Evolutionary conservation across 2,113 vertebrate species (phyloP).

Genomic region (Notarius quadriscutis): DNA sequence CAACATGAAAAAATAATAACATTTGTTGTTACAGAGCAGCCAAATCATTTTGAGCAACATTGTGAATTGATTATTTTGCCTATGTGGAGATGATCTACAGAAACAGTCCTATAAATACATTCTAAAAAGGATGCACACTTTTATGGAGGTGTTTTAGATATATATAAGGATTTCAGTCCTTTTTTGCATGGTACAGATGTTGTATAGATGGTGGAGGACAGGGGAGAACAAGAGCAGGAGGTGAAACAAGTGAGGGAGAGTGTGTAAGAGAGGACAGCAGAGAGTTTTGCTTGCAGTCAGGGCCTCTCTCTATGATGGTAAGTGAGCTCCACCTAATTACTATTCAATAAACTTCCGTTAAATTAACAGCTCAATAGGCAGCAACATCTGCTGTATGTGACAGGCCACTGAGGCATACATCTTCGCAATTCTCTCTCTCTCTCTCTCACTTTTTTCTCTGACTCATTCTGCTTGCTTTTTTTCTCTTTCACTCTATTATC

Average conservation of each 20-base stretch:
- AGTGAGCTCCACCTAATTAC: slow-evolving; percentile 77
- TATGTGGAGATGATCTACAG: slow-evolving; percentile 10
- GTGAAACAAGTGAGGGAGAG: slow-evolving; percentile 5
- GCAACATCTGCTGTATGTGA: slow-evolving; percentile 79
- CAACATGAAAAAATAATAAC: slow-evolving; percentile 54
- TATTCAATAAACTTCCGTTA: slow-evolving; percentile 77
- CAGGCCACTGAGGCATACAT: slow-evolving; percentile 62
- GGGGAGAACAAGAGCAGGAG: slow-evolving; percentile 4
- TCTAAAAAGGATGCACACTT: not conserved
- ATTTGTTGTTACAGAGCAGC: slow-evolving; percentile 56
- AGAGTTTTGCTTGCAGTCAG: slow-evolving; percentile 47
- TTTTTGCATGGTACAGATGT: not conserved
- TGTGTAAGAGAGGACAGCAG: slow-evolving; percentile 9
- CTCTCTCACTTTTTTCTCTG: slow-evolving; percentile 26
- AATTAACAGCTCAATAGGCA: slow-evolving; percentile 79
- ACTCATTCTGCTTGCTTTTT: not conserved
- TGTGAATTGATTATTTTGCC: slow-evolving; percentile 36
- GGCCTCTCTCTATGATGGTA: slow-evolving; percentile 66
- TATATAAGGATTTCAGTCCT: not conserved
- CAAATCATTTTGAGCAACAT: slow-evolving; percentile 42
- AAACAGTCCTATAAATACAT: not conserved
- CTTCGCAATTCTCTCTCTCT: slow-evolving; percentile 62
- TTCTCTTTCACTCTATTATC: slow-evolving; percentile 14
- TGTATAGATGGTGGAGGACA: not conserved
- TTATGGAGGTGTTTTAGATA: not conserved